Evolutionary conservation across 37 sponge, comb jelly and placozoan genomes (phyloP), one percentile per base, ranked within the genome.

Genomic region (Chondrilla cf. caribensis): DNA sequence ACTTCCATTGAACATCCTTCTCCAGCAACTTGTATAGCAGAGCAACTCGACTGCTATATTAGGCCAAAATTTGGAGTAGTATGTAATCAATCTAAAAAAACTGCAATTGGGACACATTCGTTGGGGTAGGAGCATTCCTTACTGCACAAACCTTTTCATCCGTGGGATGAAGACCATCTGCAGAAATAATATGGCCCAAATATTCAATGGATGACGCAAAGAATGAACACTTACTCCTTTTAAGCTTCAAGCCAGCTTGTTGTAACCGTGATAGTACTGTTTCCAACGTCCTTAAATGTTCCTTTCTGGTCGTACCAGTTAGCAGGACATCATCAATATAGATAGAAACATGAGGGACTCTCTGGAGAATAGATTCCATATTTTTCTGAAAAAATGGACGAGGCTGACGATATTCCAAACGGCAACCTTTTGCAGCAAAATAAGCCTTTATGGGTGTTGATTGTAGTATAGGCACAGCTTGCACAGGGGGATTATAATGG

Each of bases 301-400:
- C 84, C 19, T 24, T 26, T 24, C 22, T 38, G n/a, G 32, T 76
- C 18, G 17, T 22, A 17, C 79, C 41, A 35, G 85, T 77, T 44
- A 92, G 57, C 15, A 92, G 42, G 42, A 92, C 88, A 33, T 92
- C 88, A 58, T 92, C 88, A 22, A 88, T 68, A 60, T 88, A 80
- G 36, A 84, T 73, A 17, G 54, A 33, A 6, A 82, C 84, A 41
- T 54, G 36, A 18, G 82, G 79, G 29, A 92, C 29, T 2, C 88
- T 88, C 25, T 59, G 79, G 43, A 92, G 58, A 6, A 87, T 54
- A 17, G n/a, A 38, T 38, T 92, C 92, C 88, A 92, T 92, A 17
- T 58, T 70, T 36, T 36, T 54, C 68, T 92, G 92, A 70, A 92
- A 92, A 18, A n/a, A 92, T 84, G 21, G 87, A 82, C 19, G 86